These are phyloP conservation scores for Druceiella hillmani DNA, from an alignment of 2,888 invertebrate species.

Conservation along the genomic window DNA sequence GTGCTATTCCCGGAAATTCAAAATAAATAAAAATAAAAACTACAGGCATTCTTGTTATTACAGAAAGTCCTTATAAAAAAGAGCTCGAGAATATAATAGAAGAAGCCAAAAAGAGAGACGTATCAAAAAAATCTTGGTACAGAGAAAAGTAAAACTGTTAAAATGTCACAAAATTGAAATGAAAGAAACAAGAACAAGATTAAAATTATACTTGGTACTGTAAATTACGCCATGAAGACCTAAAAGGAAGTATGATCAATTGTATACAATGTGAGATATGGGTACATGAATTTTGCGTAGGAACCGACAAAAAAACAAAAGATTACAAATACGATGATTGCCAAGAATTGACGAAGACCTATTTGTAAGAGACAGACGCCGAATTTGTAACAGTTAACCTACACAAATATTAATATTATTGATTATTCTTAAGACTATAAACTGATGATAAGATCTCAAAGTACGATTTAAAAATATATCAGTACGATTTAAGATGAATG, in stretches of 20 bases:
- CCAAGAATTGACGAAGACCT: slow-evolving; percentile 4
- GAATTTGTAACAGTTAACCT: slow-evolving; percentile 5
- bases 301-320: slow-evolving; percentile 12
- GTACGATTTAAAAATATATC: too few species aligned
- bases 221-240: slow-evolving; percentile 13
- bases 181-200: slow-evolving; percentile 13
- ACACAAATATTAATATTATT: neutral
- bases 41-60: slow-evolving; percentile 9
- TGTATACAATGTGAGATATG: slow-evolving; percentile 13
- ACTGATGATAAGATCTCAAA: slow-evolving; percentile 2
- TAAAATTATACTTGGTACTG: slow-evolving; percentile 11
- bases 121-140: slow-evolving; percentile 9
- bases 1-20: too few species aligned
- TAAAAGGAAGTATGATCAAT: slow-evolving; percentile 13
- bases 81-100: slow-evolving; percentile 12
- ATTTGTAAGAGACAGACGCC: too few species aligned
- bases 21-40: slow-evolving; percentile 8
- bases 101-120: slow-evolving; percentile 13
- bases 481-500: too few species aligned
- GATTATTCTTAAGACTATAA: slow-evolving; percentile 1
- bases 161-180: too few species aligned
- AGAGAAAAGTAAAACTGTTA: slow-evolving; percentile 9
- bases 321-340: slow-evolving; percentile 5
- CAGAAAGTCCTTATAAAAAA: slow-evolving; percentile 13
- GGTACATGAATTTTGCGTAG: slow-evolving; percentile 15